Evolutionary conservation across 2,797 vertebrate genomes (phyloP).

Genomic region (Telmatherina bonti): DNA sequence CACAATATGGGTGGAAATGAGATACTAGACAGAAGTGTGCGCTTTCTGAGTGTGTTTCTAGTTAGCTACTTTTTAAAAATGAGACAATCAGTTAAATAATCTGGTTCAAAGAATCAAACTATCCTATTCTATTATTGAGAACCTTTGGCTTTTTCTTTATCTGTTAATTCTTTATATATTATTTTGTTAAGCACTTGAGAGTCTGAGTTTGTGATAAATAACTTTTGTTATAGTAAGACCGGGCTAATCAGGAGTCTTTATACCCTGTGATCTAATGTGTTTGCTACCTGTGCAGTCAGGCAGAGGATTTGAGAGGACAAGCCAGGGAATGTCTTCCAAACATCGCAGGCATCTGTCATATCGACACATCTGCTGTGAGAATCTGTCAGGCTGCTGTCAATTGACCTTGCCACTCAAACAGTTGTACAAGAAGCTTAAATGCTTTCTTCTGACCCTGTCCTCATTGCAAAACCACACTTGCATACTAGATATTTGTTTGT

Average conservation of each 20-base stretch:
- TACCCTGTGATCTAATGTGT: conserved; percentile 24
- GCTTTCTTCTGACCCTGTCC: conserved; percentile 10
- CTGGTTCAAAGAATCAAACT: background rate
- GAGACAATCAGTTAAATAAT: background rate
- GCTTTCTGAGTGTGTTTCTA: no score
- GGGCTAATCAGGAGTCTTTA: conserved; percentile 18
- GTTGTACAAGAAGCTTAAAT: conserved; percentile 30
- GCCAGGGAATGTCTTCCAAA: conserved; percentile 64
- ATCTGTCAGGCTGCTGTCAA: conserved; percentile 59
- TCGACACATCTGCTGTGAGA: conserved; percentile 65
- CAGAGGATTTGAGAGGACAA: conserved; percentile 53
- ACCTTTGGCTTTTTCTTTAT: background rate
- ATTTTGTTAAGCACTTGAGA: background rate
- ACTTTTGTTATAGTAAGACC: background rate
- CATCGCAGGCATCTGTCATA: conserved; percentile 68
- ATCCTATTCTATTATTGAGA: background rate
- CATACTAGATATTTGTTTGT: background rate
- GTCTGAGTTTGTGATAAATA: background rate
- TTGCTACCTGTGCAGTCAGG: conserved; percentile 43
- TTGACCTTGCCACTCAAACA: conserved; percentile 56
- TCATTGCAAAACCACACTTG: background rate
- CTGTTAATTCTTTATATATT: background rate
- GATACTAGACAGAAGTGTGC: no score
- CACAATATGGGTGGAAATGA: no score
- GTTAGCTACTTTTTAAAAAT: background rate